Conservation (phyloP, 2,797 vertebrate species). For the Spinus olivaceus region DNA sequence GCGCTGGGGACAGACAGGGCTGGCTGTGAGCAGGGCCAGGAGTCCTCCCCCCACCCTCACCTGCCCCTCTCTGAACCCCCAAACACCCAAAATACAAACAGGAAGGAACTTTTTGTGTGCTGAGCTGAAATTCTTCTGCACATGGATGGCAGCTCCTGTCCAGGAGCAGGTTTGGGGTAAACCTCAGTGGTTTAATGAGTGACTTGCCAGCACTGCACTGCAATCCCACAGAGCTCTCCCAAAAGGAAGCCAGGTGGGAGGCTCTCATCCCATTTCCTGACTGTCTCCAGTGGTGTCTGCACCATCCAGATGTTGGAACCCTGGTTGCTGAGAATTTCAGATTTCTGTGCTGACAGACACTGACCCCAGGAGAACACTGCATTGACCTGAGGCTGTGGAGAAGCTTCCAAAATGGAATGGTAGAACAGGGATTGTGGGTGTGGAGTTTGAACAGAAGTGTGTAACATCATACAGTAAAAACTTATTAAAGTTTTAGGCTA, state of each 20-base stretch:
- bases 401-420: neutral
- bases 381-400: neutral
- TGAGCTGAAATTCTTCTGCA: neutral
- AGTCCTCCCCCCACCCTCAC: neutral
- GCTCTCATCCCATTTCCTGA: neutral
- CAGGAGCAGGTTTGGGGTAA: neutral
- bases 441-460: neutral
- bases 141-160: fast-evolving
- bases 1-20: slow-evolving; percentile 74
- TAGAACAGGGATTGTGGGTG: neutral
- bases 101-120: slow-evolving; percentile 72
- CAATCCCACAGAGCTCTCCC: neutral
- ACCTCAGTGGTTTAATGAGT: fast-evolving
- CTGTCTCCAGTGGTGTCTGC: neutral
- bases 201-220: slow-evolving; percentile 55
- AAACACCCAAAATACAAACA: fast-evolving
- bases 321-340: neutral
- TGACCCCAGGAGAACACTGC: neutral
- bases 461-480: neutral
- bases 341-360: neutral
- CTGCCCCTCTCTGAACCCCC: neutral
- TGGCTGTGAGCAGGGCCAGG: neutral
- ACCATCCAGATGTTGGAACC: neutral
- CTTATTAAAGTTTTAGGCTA: neutral
- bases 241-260: neutral